Conservation (phyloP, 1,140 invertebrate genomes). For the Luehdorfia chinensis region DNA sequence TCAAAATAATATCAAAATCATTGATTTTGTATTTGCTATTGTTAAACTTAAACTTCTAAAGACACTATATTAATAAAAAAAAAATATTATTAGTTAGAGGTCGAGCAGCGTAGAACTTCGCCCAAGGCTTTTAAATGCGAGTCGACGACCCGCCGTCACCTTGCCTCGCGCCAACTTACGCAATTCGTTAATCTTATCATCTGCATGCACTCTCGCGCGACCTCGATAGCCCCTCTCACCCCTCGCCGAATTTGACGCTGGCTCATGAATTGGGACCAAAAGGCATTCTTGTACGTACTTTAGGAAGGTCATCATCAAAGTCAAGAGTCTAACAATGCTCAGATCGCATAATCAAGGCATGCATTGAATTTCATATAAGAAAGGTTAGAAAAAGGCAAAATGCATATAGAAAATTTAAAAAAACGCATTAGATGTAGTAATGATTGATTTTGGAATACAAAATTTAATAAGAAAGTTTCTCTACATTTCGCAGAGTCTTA, state of each 20-base stretch:
- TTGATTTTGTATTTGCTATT: too few species aligned
- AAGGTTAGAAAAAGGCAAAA: neutral
- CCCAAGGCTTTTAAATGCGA: conserved; percentile 55
- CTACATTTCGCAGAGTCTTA: conserved; percentile 20
- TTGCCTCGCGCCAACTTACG: conserved; percentile 70
- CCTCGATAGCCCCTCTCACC: conserved; percentile 56
- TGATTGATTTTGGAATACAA: too few species aligned
- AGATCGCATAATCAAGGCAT: conserved; percentile 12
- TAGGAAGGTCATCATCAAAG: conserved; percentile 37
- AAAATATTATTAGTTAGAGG: conserved; percentile 62
- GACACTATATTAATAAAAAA: too few species aligned
- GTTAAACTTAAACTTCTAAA: too few species aligned
- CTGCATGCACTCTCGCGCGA: conserved; percentile 62
- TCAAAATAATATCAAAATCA: too few species aligned
- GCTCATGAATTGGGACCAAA: conserved; percentile 29
- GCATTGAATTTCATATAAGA: conserved; percentile 23
- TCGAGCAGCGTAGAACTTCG: conserved; percentile 57
- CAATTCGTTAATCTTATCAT: conserved; percentile 75
- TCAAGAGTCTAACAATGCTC: conserved; percentile 20
- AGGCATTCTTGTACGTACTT: conserved; percentile 29
- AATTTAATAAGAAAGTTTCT: too few species aligned
- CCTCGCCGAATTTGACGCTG: conserved; percentile 56
- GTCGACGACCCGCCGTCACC: conserved; percentile 71
- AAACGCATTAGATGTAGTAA: too few species aligned
- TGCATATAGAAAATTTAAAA: too few species aligned